A percentile compares a stretch with the other conserved stretches of the same genome.
phyloP scores from a whole-genome alignment of 2,888 invertebrate genomes.

The Melanotus villosus region DNA sequence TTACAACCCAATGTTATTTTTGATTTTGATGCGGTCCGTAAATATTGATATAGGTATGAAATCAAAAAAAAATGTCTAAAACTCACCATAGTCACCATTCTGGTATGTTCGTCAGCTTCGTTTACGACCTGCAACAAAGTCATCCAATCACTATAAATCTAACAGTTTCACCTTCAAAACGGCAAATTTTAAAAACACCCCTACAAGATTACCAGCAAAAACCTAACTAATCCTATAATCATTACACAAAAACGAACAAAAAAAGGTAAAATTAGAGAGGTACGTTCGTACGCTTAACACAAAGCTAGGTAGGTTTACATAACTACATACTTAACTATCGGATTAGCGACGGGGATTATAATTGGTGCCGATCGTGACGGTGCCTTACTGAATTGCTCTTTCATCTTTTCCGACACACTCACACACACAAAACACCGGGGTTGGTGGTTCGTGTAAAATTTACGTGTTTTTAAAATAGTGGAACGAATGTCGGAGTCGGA shows the following conservation, averaged over 20 bases:
- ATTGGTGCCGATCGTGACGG: conserved; percentile 38
- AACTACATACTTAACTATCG: conserved; percentile 21
- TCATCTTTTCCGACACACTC: conserved; percentile 31
- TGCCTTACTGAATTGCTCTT: conserved; percentile 31
- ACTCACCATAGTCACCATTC: background rate
- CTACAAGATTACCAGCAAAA: background rate
- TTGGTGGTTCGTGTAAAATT: conserved; percentile 27
- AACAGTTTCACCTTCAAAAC: too few species aligned
- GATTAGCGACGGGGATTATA: conserved; percentile 36
- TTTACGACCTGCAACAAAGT: conserved; percentile 6
- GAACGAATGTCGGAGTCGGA: conserved; percentile 22
- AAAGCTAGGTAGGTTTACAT: conserved; percentile 9
- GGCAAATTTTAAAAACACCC: too few species aligned
- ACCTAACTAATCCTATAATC: background rate
- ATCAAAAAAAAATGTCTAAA: background rate
- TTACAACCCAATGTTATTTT: too few species aligned
- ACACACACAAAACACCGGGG: too few species aligned
- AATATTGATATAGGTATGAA: too few species aligned
- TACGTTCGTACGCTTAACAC: too few species aligned
- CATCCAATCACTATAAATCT: background rate
- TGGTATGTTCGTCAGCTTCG: background rate
- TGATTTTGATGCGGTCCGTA: too few species aligned
- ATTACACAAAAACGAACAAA: background rate
- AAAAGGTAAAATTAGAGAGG: too few species aligned
- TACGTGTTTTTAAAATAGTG: conserved; percentile 24